Evolutionary conservation across 2,888 invertebrate genomes (phyloP), one percentile per base, ranked within the genome.

Genomic region (Ametastegia equiseti): DNA sequence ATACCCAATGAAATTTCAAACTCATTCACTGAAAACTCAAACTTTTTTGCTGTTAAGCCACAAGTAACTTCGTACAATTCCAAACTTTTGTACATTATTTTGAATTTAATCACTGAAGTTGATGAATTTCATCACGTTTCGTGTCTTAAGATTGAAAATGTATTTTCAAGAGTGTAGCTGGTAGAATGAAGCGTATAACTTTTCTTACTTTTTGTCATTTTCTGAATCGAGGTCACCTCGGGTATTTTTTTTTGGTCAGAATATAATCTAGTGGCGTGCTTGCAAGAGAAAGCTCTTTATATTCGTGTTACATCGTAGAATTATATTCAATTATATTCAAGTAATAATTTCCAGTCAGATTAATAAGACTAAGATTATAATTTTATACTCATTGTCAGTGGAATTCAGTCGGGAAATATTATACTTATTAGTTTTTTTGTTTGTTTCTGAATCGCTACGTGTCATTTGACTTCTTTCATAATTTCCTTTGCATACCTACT

Each of bases 131-230:
- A n/a, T n/a, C n/a, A n/a, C n/a, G n/a, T n/a, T n/a, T n/a, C n/a
- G n/a, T n/a, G n/a, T n/a, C n/a, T n/a, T n/a, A n/a, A n/a, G n/a
- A n/a, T n/a, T n/a, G n/a, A n/a, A n/a, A n/a, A n/a, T n/a, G n/a
- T n/a, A n/a, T n/a, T n/a, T n/a, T n/a, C n/a, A n/a, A n/a, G n/a
- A n/a, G 19, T 23, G 23, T 54, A 50, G n/a, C 11, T 54, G 2
- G 54, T 54, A 23, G 19, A 45, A 30, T 13, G 15, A n/a, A 63
- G 30, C 33, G 33, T 30, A 13, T 63, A 33, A 63, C 15, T 33
- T 63, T 63, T 63, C n/a, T 30, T 63, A 63, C 33, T 63, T 63
- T 63, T 33, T 63, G 63, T 33, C 63, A 33, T 13, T 63, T 63
- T 63, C 15, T 33, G 15, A 33, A 63, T 63, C 33, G 30, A 33